Percentiles rank a stretch among this genome's conserved stretches.
phyloP scores from a whole-genome alignment of 2,797 vertebrate genomes.

The Spinus olivaceus region DNA sequence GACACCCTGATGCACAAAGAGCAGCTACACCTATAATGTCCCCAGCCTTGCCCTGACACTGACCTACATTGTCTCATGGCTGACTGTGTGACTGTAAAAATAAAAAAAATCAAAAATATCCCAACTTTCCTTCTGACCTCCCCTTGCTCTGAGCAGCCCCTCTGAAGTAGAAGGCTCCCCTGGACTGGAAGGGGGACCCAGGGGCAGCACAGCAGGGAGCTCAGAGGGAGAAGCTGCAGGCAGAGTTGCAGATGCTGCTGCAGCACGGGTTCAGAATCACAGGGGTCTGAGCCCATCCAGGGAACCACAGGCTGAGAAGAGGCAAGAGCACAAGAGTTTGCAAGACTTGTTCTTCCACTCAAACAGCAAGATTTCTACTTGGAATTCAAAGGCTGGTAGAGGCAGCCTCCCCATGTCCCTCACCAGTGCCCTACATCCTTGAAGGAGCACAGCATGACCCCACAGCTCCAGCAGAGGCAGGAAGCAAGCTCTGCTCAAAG shows the following conservation, averaged over 20 bases:
- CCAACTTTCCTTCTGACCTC: neutral
- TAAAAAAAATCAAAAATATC: neutral
- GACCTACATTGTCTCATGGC: neutral
- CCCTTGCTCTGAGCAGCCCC: neutral
- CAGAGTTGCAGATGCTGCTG: neutral
- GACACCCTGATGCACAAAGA: neutral
- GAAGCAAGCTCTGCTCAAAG: neutral
- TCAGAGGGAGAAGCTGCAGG: neutral
- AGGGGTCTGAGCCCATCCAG: accelerated
- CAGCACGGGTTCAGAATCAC: accelerated
- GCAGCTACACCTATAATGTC: neutral
- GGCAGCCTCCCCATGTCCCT: neutral
- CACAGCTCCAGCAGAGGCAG: neutral
- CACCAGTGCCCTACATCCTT: accelerated
- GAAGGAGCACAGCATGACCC: accelerated
- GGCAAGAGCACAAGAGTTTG: neutral
- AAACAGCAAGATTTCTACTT: neutral
- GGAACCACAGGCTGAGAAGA: neutral
- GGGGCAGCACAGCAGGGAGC: neutral
- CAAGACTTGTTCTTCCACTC: neutral
- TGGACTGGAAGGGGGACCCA: neutral
- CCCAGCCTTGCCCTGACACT: neutral
- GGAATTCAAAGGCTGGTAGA: neutral
- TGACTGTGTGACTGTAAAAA: neutral
- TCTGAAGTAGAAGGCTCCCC: neutral